phyloP scores from a whole-genome alignment of 2,888 invertebrate species.

The Platypus cylindrus region DNA sequence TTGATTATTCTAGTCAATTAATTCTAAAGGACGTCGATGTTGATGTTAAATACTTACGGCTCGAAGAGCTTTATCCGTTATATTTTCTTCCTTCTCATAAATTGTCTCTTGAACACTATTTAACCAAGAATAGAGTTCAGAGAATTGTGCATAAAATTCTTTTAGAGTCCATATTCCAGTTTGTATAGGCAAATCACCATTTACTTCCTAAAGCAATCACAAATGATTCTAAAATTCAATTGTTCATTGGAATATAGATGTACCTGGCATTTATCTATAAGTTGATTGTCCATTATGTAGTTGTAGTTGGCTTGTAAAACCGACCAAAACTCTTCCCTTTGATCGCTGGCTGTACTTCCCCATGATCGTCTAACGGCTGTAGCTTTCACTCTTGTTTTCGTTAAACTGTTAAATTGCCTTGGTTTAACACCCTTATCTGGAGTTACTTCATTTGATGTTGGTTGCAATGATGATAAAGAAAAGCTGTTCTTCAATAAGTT shows the following conservation, averaged over 20 bases:
- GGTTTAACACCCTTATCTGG: conserved; percentile 44
- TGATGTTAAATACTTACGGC: conserved; percentile 39
- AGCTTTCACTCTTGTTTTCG: conserved; percentile 46
- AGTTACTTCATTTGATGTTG: conserved; percentile 36
- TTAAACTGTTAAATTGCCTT: conserved; percentile 75
- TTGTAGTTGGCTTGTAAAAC: conserved; percentile 83
- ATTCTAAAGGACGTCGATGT: no score
- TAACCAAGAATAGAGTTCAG: conserved; percentile 70
- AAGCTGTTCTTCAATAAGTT: conserved; percentile 64
- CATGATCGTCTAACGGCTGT: conserved; percentile 59
- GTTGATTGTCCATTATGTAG: conserved; percentile 90
- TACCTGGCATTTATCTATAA: conserved; percentile 74
- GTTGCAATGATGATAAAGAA: conserved; percentile 70
- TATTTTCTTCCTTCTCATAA: conserved; percentile 59
- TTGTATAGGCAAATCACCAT: conserved; percentile 58
- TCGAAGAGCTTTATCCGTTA: conserved; percentile 53
- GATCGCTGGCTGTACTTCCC: conserved; percentile 61
- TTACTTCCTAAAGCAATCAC: conserved; percentile 50
- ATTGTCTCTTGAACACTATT: conserved; percentile 65
- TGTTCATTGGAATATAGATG: background rate
- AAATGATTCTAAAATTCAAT: background rate
- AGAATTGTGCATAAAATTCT: conserved; percentile 66
- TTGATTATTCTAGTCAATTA: no score
- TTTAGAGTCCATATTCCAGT: conserved; percentile 60
- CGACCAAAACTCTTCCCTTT: conserved; percentile 84